A percentile compares a stretch with the other conserved stretches of the same genome.
These are phyloP conservation scores for Patagioenas fasciata DNA, from an alignment of 2,113 vertebrate species.

Conservation along the genomic window DNA sequence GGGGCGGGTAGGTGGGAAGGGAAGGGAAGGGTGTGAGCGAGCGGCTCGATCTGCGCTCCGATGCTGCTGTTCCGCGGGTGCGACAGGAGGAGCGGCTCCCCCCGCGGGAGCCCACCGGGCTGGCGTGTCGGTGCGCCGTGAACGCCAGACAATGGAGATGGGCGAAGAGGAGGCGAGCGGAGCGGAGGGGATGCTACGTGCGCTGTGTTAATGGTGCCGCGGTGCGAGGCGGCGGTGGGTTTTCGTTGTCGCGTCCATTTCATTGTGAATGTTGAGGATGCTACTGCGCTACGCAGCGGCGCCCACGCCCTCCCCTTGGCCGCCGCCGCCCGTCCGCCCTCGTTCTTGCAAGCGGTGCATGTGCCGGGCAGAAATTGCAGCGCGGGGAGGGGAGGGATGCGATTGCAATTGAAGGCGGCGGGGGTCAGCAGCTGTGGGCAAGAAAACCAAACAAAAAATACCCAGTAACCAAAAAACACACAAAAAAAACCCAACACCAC, in stretches of 20 bases:
- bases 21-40: slow-evolving; percentile 56
- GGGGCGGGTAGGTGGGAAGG: slow-evolving; percentile 36
- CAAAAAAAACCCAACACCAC: too few relatives aligned
- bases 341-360: not conserved
- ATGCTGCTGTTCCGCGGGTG: not conserved
- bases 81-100: not conserved
- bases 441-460: not conserved
- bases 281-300: not conserved
- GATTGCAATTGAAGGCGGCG: not conserved
- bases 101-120: not conserved
- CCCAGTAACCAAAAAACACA: too few relatives aligned
- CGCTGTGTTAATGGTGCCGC: slow-evolving; percentile 18
- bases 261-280: not conserved
- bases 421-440: not conserved
- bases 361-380: not conserved
- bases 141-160: slow-evolving; percentile 66
- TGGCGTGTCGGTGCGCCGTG: not conserved
- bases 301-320: not conserved
- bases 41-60: not conserved
- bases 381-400: not conserved
- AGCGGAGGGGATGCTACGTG: not conserved
- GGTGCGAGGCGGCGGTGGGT: not conserved
- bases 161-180: not conserved
- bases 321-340: not conserved
- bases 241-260: not conserved